Percentiles rank a stretch among this genome's conserved stretches.
These are phyloP conservation scores for Troides oblongomaculatus DNA, from an alignment of 2,888 invertebrate genomes.

Conservation along the genomic window DNA sequence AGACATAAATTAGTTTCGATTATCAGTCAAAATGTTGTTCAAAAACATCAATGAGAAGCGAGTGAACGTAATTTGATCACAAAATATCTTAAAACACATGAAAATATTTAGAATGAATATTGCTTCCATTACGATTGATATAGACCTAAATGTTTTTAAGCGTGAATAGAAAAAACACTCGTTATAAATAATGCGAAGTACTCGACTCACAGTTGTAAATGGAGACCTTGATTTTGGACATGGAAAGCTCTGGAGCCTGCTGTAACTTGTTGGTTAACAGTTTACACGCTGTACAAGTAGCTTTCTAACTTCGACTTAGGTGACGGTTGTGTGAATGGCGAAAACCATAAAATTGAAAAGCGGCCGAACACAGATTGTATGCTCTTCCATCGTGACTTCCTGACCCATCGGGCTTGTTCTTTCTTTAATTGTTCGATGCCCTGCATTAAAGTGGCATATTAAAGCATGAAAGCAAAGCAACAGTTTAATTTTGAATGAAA, in stretches of 20 bases:
- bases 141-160: background rate
- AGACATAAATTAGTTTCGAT: slow-evolving; percentile 5
- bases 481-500: too few relatives aligned
- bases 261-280: background rate
- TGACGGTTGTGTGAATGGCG: slow-evolving; percentile 92
- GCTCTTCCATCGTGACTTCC: slow-evolving; percentile 95
- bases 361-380: slow-evolving; percentile 98
- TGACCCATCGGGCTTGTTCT: slow-evolving; percentile 95
- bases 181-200: background rate
- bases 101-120: slow-evolving; percentile 12
- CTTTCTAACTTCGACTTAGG: slow-evolving; percentile 88
- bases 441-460: slow-evolving; percentile 66
- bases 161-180: background rate
- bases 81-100: background rate
- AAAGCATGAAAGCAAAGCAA: background rate
- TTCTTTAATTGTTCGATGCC: slow-evolving; percentile 98
- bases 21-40: slow-evolving; percentile 17
- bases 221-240: background rate
- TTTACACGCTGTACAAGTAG: slow-evolving; percentile 91
- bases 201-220: background rate
- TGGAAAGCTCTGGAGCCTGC: background rate
- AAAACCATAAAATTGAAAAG: slow-evolving; percentile 96
- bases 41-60: background rate
- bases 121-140: slow-evolving; percentile 18
- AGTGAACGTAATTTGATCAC: background rate